Percentiles rank a stretch among this genome's conserved stretches.
Conservation (phyloP, 2,113 vertebrate genomes). For the Pseudorectes ferrugineus region DNA sequence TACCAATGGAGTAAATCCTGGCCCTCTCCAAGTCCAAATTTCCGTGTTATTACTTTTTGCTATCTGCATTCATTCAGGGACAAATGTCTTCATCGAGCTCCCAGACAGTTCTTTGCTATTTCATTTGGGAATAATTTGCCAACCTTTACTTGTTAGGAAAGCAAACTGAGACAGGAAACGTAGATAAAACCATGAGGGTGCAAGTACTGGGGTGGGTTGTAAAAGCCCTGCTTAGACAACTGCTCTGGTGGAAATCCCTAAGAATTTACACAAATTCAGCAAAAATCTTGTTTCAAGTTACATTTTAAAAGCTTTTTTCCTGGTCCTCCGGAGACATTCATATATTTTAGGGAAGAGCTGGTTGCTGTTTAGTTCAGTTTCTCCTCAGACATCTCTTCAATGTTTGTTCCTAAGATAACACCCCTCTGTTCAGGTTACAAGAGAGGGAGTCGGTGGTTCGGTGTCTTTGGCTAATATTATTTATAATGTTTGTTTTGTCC, state of each 20-base stretch:
- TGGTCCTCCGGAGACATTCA: not conserved
- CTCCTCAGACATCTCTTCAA: not conserved
- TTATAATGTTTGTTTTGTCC: not conserved
- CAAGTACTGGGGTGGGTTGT: not conserved
- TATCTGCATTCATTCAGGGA: not conserved
- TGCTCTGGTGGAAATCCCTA: not conserved
- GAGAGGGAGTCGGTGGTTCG: accelerated
- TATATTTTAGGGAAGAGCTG: not conserved
- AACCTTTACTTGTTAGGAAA: not conserved
- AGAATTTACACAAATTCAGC: not conserved
- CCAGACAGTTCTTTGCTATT: not conserved
- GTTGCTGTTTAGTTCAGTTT: not conserved
- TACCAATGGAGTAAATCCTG: not conserved
- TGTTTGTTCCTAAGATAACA: not conserved
- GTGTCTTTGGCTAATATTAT: not conserved
- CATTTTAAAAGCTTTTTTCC: not conserved
- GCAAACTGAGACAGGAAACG: not conserved
- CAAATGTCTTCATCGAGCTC: not conserved
- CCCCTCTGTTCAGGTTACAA: not conserved
- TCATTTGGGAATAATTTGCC: not conserved
- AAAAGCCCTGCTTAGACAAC: not conserved
- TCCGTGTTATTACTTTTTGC: not conserved
- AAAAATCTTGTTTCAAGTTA: not conserved
- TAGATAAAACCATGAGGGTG: not conserved
- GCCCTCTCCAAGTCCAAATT: not conserved